Base-by-base conservation (phyloP, 2,888 invertebrate species). In the Agriopis aurantiaria region DNA sequence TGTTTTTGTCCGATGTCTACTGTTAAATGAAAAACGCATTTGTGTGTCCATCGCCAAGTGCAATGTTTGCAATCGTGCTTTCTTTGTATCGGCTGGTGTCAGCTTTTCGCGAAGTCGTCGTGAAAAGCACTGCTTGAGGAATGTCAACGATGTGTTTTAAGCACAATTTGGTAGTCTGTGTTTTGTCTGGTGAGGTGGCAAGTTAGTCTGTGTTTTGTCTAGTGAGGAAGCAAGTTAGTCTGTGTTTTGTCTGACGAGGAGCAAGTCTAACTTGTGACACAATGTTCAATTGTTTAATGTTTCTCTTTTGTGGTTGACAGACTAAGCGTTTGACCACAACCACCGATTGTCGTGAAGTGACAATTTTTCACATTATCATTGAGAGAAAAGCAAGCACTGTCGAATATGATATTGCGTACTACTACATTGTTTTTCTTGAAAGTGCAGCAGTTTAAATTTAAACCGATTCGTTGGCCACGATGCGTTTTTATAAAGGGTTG, bases 1-100 rank as follows among this genome's bases (percentile, higher is more conserved):
- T 33, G 9, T 46, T 46, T 46, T 23, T 57, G 96, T 98, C 17
- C 8, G 6, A 23, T 23, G 52, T 10, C 55, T n/a, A 55, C 53
- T 33, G 11, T 4, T 4, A 12, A 40, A 12, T 11, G 3, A 76
- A n/a, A 76, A 23, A 43, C 17, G 9, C 51, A 63, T 40, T 17
- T 46, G 11, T 51, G n/a, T 43, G 46, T 33, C 51, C 12, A 7
- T 4, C 33, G 49, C 52, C 40, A 40, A 46, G 12, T 59, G 59
- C 65, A 60, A 48, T 55, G 65, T 51, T 43, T 67, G 23, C 23
- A 52, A 41, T 23, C 48, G 57, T 52, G 60, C 49, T 48, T 55
- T 43, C 48, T 14, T 60, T 60, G 49, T 60, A 41, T 9, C 49
- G 33, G 14, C 48, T 12, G 9, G 14, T 46, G 41, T 49, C 0